A percentile compares a stretch with the other conserved stretches of the same genome.
These are phyloP conservation scores for Thysanoteuthis rhombus DNA, from an alignment of 2,888 invertebrate genomes.

Conservation along the genomic window DNA sequence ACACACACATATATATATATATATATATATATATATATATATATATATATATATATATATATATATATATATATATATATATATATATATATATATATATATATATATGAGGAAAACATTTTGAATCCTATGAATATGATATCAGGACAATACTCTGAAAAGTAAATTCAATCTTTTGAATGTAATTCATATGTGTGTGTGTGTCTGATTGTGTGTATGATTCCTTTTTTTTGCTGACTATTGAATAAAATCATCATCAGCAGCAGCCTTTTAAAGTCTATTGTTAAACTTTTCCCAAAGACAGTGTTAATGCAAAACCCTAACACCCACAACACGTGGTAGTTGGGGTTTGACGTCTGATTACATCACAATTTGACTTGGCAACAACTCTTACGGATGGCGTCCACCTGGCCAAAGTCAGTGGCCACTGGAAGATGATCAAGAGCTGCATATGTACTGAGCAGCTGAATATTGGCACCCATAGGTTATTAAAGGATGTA, in stretches of 20 bases:
- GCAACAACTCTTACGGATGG: neutral
- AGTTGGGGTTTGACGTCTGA: neutral
- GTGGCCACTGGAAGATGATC: neutral
- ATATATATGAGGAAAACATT: neutral
- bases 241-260: neutral
- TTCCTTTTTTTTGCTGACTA: neutral
- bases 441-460: neutral
- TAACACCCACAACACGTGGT: too few species aligned
- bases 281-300: too few species aligned
- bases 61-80: too few species aligned
- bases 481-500: neutral
- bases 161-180: too few species aligned
- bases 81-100: too few species aligned
- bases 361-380: neutral
- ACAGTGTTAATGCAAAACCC: neutral
- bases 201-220: too few species aligned
- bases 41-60: too few species aligned
- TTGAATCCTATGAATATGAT: too few species aligned
- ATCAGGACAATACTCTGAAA: too few species aligned
- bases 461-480: neutral
- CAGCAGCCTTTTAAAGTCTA: too few species aligned
- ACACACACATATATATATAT: neutral
- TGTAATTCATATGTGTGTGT: too few species aligned
- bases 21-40: too few species aligned
- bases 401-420: neutral